Base-by-base conservation (phyloP, 2,888 invertebrate species). In the Drosophila pseudotalamancana region DNA sequence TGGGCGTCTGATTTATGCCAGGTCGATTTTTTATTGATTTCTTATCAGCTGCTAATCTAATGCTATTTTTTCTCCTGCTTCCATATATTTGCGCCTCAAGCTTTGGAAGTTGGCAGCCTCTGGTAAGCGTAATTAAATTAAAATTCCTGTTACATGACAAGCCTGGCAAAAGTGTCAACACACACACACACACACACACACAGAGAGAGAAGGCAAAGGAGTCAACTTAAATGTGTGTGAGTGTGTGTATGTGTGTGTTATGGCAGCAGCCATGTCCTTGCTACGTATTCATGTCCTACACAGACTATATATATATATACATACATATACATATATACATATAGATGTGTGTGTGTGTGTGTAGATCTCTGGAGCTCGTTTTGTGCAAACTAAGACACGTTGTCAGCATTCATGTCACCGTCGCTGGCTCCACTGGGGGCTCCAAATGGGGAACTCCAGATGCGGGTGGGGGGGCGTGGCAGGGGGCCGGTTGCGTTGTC, bases 351-450 rank as follows among this genome's bases (percentile, higher is more conserved):
- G 16, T 55, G 40, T 61, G 42, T 60, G 43, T 61, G 48, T 62
- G 27, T 53, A 63, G 61, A 65, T 71, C 63, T 69, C 63, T 77
- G 62, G 69, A 69, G 79, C 75, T 81, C 78, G 72, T 77, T 73
- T 72, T 84, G 78, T 82, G 88, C 84, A 84, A 85, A 87, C 87
- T 87, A 87, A 87, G 85, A 80, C 85, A 83, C 85, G 77, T 82
- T 88, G 87, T 88, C 88, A 88, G 87, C 88, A 88, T 71, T 77
- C 78, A 84, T 89, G 85, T 89, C 89, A 89, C 68, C 66, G 70
- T 39, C 57, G 48, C 55, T 59, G 48, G 37, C 59, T 60, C 39
- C 54, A 60, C 42, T 27, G 21, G 21, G 59, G 29, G 14, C 39
- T 14, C 14, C 23, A 9, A 19, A n/a, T n/a, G n/a, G n/a, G n/a